These are phyloP conservation scores for Abramis brama DNA, from an alignment of 2,113 vertebrate genomes.

Conservation along the genomic window DNA sequence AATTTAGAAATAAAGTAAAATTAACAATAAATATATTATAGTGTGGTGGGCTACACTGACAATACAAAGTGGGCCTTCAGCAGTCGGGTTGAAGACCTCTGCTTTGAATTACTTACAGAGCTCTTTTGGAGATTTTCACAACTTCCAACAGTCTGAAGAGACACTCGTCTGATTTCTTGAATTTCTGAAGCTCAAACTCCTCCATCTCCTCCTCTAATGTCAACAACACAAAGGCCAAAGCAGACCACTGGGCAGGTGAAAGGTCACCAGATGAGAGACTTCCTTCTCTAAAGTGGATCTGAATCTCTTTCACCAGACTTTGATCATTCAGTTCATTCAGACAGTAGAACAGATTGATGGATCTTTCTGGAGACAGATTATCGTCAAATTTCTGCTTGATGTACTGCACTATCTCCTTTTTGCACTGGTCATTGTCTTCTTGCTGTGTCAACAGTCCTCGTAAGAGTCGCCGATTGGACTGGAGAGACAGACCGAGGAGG, in stretches of 20 bases:
- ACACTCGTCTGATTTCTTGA: slow-evolving; percentile 23
- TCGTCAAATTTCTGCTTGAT: neutral
- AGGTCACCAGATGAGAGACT: neutral
- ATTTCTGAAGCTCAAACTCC: slow-evolving; percentile 35
- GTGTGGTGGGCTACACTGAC: too few species aligned
- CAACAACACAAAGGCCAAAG: slow-evolving; percentile 39
- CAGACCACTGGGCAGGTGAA: slow-evolving; percentile 6
- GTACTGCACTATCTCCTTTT: neutral
- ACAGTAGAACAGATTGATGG: neutral
- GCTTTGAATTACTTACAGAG: neutral
- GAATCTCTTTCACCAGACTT: neutral
- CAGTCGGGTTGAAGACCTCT: too few species aligned
- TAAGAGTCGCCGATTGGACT: neutral
- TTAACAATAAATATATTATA: neutral
- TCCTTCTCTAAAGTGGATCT: neutral
- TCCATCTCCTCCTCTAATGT: slow-evolving; percentile 28
- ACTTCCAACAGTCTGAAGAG: slow-evolving; percentile 13
- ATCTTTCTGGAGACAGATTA: neutral
- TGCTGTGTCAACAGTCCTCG: neutral
- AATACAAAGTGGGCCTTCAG: too few species aligned
- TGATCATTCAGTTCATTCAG: neutral
- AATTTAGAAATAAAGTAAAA: neutral
- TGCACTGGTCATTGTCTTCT: neutral
- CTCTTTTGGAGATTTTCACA: neutral
- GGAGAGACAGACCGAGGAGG: neutral